Evolutionary conservation across 1,140 invertebrate species (phyloP), one percentile per base, ranked within the genome.

Genomic region (Hycleus cichorii): DNA sequence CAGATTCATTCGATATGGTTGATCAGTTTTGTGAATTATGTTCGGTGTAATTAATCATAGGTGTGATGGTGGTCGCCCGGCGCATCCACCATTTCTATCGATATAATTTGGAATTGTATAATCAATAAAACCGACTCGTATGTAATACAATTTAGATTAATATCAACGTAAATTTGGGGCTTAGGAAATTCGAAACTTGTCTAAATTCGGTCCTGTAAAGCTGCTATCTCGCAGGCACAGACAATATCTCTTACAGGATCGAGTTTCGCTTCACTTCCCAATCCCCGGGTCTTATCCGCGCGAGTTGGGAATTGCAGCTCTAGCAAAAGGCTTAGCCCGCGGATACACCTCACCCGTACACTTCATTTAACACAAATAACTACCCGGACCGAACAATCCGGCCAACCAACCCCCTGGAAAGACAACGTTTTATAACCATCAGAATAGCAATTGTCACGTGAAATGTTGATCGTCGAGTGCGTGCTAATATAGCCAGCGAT

Each of bases 361-460:
- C 70, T 72, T 72, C 71, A 73, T 73, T 73, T 73, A 73, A 72
- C 71, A 64, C 55, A 64, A 69, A 72, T 72, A 73, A 73, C 67
- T 63, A 63, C 58, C 49, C 65, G 49, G 63, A 57, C 56, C 55
- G 44, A 47, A 58, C 58, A 49, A 47, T 44, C 47, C 48, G 32
- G 39, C 47, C 47, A 52, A n/a, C 43, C 25, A 39, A 39, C 39
- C 6, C 10, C 39, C 6, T 39, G 39, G 39, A 10, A 39, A 39
- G 39, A 39, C 6, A 39, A 39, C 39, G 9, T 42, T n/a, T n/a
- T 42, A 42, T 42, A 42, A n/a, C 9, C 40, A 42, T 8, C 49
- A 57, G 49, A 55, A 46, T 53, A 59, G 59, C 64, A 66, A 66
- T 66, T 66, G 62, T 64, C 62, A 61, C 57, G 63, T 54, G 55